Conservation (phyloP, 2,888 invertebrate species). For the Ophion obscuratus region DNA sequence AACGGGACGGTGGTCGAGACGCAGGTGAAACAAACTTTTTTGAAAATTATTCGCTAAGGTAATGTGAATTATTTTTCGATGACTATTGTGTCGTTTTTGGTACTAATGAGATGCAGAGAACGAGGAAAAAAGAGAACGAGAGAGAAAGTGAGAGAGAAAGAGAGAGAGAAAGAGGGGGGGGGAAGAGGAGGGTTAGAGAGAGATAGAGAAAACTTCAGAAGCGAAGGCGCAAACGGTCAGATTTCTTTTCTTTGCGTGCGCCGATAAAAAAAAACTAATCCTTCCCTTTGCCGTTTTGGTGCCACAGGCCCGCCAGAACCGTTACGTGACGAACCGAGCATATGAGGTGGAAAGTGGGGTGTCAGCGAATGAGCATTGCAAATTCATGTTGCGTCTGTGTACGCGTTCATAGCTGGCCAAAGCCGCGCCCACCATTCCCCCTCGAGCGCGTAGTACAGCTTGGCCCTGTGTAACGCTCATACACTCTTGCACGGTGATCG, state of each 20-base stretch:
- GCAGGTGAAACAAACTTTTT: no score
- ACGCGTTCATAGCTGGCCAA: neutral
- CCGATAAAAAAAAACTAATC: neutral
- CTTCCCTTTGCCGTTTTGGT: neutral
- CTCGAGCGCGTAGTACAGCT: no score
- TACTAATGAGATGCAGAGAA: neutral
- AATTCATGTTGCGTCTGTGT: slow-evolving; percentile 2
- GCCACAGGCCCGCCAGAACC: neutral
- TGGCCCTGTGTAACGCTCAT: neutral
- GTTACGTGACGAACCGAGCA: neutral
- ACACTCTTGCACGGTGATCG: neutral
- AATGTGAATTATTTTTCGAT: no score
- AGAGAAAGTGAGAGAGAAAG: no score
- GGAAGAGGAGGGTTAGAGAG: no score
- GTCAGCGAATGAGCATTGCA: neutral
- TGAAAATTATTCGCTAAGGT: no score
- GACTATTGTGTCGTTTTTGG: no score
- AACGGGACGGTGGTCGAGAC: no score
- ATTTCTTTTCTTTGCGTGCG: neutral
- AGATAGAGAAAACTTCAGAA: neutral
- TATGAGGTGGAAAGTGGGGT: neutral
- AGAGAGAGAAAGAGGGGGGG: no score
- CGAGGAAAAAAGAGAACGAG: no score
- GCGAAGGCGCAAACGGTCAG: neutral
- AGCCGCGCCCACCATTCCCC: neutral